Conservation (phyloP, 2,797 vertebrate species). For the Hephaestus fuliginosus region DNA sequence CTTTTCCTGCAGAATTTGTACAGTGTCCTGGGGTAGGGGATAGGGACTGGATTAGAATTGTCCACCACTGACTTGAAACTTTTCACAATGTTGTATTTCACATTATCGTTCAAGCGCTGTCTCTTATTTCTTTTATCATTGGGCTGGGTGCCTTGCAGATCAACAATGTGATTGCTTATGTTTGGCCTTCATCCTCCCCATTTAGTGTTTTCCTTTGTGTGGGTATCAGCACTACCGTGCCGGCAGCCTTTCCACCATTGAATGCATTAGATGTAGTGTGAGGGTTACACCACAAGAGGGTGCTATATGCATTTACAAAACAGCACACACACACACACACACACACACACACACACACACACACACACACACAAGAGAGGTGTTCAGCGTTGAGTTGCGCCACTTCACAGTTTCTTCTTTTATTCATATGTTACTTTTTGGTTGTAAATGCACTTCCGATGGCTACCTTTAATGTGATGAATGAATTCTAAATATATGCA, state of each 20-base stretch:
- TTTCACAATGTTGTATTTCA: slow-evolving; percentile 27
- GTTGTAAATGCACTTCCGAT: slow-evolving; percentile 30
- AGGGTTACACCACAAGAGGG: slow-evolving; percentile 68
- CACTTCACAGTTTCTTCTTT: background rate
- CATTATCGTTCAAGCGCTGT: slow-evolving; percentile 20
- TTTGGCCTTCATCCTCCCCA: slow-evolving; percentile 34
- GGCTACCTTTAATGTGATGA: slow-evolving; percentile 23
- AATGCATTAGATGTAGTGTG: slow-evolving; percentile 48
- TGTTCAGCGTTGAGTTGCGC: background rate
- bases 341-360: too few species aligned
- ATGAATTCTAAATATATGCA: slow-evolving; percentile 62
- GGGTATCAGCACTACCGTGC: background rate
- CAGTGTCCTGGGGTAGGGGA: background rate
- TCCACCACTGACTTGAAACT: slow-evolving; percentile 34
- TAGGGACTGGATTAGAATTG: slow-evolving; percentile 13
- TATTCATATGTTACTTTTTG: background rate
- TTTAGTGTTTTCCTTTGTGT: slow-evolving; percentile 15
- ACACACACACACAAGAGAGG: background rate
- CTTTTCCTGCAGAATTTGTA: slow-evolving; percentile 23
- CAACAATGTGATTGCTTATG: slow-evolving; percentile 14
- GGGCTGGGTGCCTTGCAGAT: slow-evolving; percentile 53
- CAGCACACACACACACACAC: too few species aligned
- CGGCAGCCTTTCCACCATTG: background rate
- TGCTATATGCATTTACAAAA: slow-evolving; percentile 51
- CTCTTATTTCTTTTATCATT: slow-evolving; percentile 24